These are phyloP conservation scores for Heloderma charlesbogerti DNA, from an alignment of 2,113 vertebrate genomes.

Conservation along the genomic window DNA sequence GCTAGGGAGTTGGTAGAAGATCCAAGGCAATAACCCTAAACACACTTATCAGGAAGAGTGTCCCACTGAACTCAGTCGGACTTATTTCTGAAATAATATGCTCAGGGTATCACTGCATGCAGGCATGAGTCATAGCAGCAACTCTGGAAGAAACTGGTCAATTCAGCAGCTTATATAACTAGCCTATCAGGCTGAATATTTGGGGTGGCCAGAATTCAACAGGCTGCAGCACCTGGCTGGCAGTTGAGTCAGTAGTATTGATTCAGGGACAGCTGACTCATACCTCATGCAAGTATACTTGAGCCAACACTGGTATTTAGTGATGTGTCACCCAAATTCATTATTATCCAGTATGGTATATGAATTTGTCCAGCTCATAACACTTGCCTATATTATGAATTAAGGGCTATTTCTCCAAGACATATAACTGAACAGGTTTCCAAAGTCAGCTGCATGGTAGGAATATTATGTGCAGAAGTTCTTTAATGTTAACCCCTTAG, in stretches of 20 bases:
- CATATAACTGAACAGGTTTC: not conserved
- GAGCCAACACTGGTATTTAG: not conserved
- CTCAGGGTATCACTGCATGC: not conserved
- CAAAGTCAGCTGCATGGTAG: not conserved
- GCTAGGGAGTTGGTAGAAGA: not conserved
- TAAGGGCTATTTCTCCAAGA: not conserved
- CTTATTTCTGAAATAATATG: not conserved
- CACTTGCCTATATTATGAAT: not conserved
- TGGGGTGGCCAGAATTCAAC: not conserved
- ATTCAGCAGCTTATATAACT: not conserved
- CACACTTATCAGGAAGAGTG: not conserved
- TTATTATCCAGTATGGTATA: not conserved
- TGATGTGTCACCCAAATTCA: not conserved
- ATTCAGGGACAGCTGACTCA: not conserved
- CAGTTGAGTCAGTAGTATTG: not conserved
- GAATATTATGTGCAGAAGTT: no score
- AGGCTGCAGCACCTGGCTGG: no score
- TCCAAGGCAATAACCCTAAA: not conserved
- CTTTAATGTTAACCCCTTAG: not conserved
- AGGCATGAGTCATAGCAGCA: not conserved
- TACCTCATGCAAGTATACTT: not conserved
- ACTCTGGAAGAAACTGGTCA: not conserved
- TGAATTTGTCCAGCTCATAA: not conserved
- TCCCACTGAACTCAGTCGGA: not conserved
- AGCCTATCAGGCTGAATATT: not conserved